Conservation (phyloP, 2,888 invertebrate genomes). For the Archips crataeganus region DNA sequence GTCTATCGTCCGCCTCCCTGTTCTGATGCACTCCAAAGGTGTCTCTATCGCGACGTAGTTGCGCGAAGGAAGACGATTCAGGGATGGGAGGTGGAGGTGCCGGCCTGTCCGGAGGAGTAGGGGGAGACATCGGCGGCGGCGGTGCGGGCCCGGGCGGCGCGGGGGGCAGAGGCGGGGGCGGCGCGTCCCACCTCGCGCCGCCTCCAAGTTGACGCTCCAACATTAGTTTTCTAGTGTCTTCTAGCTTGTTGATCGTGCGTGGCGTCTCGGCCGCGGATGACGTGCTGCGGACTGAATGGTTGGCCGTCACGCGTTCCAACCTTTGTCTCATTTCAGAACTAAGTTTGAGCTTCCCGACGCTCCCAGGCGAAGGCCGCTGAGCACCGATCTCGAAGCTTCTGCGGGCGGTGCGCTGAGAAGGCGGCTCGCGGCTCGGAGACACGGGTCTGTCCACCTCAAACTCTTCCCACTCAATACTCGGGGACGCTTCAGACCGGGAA, state of each 20-base stretch:
- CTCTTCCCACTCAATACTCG: constrained; percentile 93
- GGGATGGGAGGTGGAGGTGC: constrained; percentile 88
- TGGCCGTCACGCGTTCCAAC: constrained; percentile 94
- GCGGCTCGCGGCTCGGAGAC: constrained; percentile 74
- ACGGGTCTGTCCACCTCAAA: constrained; percentile 89
- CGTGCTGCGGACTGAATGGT: constrained; percentile 93
- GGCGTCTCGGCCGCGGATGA: constrained; percentile 90
- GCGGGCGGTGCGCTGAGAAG: constrained; percentile 75
- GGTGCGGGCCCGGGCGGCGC: constrained; percentile 87
- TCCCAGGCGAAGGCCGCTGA: constrained; percentile 93
- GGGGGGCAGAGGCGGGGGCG: constrained; percentile 89
- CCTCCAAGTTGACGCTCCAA: constrained; percentile 94
- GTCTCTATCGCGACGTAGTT: constrained; percentile 89
- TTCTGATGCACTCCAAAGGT: constrained; percentile 91
- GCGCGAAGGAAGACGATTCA: constrained; percentile 86
- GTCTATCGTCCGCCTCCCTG: constrained; percentile 84
- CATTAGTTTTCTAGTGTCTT: constrained; percentile 94
- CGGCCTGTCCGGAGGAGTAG: constrained; percentile 84
- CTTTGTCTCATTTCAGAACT: constrained; percentile 97
- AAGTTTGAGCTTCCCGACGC: constrained; percentile 95
- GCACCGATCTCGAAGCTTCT: constrained; percentile 93
- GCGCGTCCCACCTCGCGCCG: constrained; percentile 87
- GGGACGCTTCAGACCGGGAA: constrained; percentile 78
- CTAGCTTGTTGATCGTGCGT: constrained; percentile 91
- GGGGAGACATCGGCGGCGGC: constrained; percentile 87